Evolutionary conservation across 2,888 invertebrate genomes (phyloP).

Genomic region (Zaprionus bogoriensis): DNA sequence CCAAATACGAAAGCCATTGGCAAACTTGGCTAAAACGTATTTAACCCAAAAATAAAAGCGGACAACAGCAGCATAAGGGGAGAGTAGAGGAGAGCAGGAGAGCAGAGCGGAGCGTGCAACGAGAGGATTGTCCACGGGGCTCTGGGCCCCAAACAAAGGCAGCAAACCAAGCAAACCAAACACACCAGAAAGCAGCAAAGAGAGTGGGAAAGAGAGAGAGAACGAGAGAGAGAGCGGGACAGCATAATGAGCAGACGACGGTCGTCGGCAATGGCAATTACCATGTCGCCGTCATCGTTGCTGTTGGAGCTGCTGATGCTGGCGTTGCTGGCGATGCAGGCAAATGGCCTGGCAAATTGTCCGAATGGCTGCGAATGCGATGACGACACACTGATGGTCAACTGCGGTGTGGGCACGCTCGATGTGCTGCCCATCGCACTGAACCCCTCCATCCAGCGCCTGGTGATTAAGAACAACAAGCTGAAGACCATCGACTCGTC

Average conservation of each 20-base stretch:
- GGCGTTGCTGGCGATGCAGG: conserved; percentile 42
- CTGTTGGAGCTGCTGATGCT: conserved; percentile 20
- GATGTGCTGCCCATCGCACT: conserved; percentile 95
- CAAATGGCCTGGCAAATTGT: conserved; percentile 87
- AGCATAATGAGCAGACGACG: conserved; percentile 62
- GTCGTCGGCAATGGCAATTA: conserved; percentile 55
- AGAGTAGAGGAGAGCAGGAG: conserved; percentile 1
- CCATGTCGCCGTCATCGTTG: conserved; percentile 54
- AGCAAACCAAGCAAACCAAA: conserved; percentile 29
- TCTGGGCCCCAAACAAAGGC: conserved; percentile 23
- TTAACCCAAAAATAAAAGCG: conserved; percentile 61
- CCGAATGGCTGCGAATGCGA: conserved; percentile 95
- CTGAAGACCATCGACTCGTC: conserved; percentile 95
- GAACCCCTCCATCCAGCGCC: conserved; percentile 93
- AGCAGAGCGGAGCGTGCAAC: conserved; percentile 19
- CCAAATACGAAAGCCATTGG: conserved; percentile 67
- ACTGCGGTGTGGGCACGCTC: conserved; percentile 92
- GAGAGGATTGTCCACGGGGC: conserved; percentile 4
- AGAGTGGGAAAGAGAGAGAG: conserved; percentile 8
- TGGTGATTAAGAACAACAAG: conserved; percentile 92
- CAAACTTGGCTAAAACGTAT: conserved; percentile 74
- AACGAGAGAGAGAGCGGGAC: not conserved
- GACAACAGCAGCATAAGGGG: conserved; percentile 11
- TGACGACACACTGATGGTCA: conserved; percentile 93
- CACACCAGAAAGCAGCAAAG: not conserved